phyloP scores from a whole-genome alignment of 2,797 vertebrate genomes.

The Enteromius afrohamiltoni region DNA sequence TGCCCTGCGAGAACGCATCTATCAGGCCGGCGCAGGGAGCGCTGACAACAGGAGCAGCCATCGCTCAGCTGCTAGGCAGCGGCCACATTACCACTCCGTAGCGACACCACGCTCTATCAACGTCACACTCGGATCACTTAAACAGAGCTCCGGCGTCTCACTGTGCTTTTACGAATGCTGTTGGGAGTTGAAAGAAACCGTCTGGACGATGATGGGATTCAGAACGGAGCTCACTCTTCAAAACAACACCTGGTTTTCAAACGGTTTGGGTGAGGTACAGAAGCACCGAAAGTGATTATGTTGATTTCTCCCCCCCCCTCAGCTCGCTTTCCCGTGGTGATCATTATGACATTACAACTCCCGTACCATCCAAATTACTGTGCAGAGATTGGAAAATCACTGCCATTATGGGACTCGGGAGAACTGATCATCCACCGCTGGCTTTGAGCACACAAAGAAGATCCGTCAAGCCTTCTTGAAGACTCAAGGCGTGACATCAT shows the following conservation, averaged over 20 bases:
- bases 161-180: conserved; percentile 17
- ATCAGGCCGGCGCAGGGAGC: conserved; percentile 37
- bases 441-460: conserved; percentile 43
- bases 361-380: conserved; percentile 27
- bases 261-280: neutral
- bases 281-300: conserved; percentile 43
- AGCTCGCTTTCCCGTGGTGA: conserved; percentile 28
- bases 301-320: neutral
- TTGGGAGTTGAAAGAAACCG: conserved; percentile 31
- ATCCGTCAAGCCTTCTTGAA: conserved; percentile 46
- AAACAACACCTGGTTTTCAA: conserved; percentile 24
- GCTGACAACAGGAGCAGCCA: conserved; percentile 37
- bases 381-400: conserved; percentile 39
- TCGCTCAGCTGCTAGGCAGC: conserved; percentile 23
- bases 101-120: conserved; percentile 1
- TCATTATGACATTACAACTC: conserved; percentile 33
- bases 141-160: conserved; percentile 2
- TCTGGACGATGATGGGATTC: conserved; percentile 26
- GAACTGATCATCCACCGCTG: conserved; percentile 26
- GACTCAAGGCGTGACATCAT: conserved; percentile 36
- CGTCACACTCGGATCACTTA: conserved; percentile 19
- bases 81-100: conserved; percentile 20
- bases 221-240: neutral
- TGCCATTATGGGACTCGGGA: conserved; percentile 29
- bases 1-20: conserved; percentile 48